Evolutionary conservation across 2,797 vertebrate genomes (phyloP).

Genomic region (Enteromius paludinosus): DNA sequence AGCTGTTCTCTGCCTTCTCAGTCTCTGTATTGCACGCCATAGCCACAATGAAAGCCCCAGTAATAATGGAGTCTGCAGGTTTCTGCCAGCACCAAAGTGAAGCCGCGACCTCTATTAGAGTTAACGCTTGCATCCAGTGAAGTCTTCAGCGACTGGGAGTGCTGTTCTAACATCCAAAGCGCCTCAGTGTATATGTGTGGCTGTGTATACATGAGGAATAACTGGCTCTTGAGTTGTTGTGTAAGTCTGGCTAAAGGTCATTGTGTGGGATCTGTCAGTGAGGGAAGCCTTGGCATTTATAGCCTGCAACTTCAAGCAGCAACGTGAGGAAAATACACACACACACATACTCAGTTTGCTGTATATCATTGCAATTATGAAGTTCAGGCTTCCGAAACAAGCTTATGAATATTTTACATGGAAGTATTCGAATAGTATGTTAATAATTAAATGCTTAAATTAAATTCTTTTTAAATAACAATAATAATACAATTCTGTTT

Average conservation of each 20-base stretch:
- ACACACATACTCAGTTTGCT: background rate
- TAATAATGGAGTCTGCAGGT: conserved; percentile 70
- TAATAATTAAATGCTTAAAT: too few species aligned
- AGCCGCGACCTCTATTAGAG: conserved; percentile 55
- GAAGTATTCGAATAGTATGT: too few species aligned
- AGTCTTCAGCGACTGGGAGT: conserved; percentile 46
- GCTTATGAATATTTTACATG: background rate
- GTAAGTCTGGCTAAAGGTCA: conserved; percentile 43
- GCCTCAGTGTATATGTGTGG: conserved; percentile 22
- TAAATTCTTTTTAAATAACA: too few species aligned
- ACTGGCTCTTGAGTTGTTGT: conserved; percentile 40
- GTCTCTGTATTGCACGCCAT: conserved; percentile 58
- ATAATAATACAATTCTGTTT: too few species aligned
- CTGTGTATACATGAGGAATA: conserved; percentile 39
- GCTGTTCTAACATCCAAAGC: conserved; percentile 46
- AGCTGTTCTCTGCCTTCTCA: conserved; percentile 19
- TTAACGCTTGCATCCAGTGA: conserved; percentile 4
- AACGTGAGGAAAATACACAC: conserved; percentile 13
- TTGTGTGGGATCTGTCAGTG: conserved; percentile 39
- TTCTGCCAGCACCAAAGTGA: conserved; percentile 58
- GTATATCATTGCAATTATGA: background rate
- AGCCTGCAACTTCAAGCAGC: conserved; percentile 33
- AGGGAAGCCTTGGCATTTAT: conserved; percentile 53
- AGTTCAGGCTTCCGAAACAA: background rate
- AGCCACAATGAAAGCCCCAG: conserved; percentile 73